Evolutionary conservation across 2,113 vertebrate species (phyloP).

Genomic region (Amblyopsis rosae): DNA sequence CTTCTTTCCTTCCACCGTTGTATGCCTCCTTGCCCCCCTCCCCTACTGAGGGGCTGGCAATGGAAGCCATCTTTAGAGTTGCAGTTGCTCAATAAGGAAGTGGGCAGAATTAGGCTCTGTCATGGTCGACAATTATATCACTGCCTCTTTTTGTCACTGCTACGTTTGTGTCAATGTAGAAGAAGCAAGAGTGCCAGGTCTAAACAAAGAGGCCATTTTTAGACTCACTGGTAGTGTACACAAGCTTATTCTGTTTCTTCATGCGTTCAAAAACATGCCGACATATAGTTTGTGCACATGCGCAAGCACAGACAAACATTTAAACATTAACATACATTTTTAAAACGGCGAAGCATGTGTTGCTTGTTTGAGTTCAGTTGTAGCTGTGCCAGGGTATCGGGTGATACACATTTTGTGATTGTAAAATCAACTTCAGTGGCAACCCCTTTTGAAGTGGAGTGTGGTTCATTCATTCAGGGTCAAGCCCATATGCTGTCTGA

Average conservation of each 20-base stretch:
- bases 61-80: slow-evolving; percentile 75
- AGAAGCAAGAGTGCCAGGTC: slow-evolving; percentile 50
- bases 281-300: slow-evolving; percentile 3
- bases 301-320: not conserved
- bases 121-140: slow-evolving; percentile 74
- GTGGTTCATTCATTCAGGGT: slow-evolving; percentile 64
- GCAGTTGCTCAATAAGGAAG: slow-evolving; percentile 72
- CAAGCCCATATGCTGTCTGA: slow-evolving; percentile 53
- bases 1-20: slow-evolving; percentile 61
- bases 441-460: slow-evolving; percentile 60
- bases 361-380: slow-evolving; percentile 52
- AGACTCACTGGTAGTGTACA: slow-evolving; percentile 35
- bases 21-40: slow-evolving; percentile 44
- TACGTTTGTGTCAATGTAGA: slow-evolving; percentile 61
- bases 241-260: slow-evolving; percentile 37
- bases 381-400: slow-evolving; percentile 38
- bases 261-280: slow-evolving; percentile 5
- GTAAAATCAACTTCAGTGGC: slow-evolving; percentile 65
- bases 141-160: slow-evolving; percentile 64
- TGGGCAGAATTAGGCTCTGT: slow-evolving; percentile 73
- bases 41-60: slow-evolving; percentile 67
- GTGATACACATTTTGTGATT: slow-evolving; percentile 56
- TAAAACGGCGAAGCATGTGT: slow-evolving; percentile 43
- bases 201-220: slow-evolving; percentile 61
- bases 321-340: slow-evolving; percentile 8